A percentile compares a stretch with the other conserved stretches of the same genome.
phyloP scores from a whole-genome alignment of 2,797 vertebrate genomes.

The Caiman crocodilus region DNA sequence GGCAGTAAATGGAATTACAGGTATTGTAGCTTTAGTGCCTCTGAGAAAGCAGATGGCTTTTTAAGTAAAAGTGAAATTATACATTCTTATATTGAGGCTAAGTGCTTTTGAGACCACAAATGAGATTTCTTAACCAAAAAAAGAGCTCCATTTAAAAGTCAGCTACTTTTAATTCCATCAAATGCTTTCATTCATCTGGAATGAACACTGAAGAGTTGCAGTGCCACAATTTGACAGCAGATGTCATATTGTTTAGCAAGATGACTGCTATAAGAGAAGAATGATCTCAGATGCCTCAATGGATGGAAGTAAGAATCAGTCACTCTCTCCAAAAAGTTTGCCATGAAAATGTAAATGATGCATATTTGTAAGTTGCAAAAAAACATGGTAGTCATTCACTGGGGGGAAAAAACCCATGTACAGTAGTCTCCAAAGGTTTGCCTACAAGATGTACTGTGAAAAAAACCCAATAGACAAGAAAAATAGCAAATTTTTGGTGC shows the following conservation, averaged over 20 bases:
- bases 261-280: not conserved
- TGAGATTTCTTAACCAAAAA: not conserved
- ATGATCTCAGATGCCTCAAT: not conserved
- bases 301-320: accelerated
- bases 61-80: not conserved
- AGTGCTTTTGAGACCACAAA: not conserved
- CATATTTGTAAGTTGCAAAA: not conserved
- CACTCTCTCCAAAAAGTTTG: not conserved
- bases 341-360: not conserved
- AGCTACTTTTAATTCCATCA: not conserved
- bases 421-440: not conserved
- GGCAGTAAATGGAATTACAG: slow-evolving; percentile 5
- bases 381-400: not conserved
- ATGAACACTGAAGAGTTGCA: not conserved
- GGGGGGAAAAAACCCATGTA: not conserved
- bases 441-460: not conserved
- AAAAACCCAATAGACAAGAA: not conserved
- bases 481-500: not conserved
- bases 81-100: not conserved
- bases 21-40: not conserved
- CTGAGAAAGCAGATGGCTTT: not conserved
- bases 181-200: not conserved
- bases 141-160: not conserved
- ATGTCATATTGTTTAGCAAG: slow-evolving; percentile 8
- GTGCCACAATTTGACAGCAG: slow-evolving; percentile 34